Evolutionary conservation across 2,113 vertebrate species (phyloP), one percentile per base, ranked within the genome.

Genomic region (Tonatia bakeri): DNA sequence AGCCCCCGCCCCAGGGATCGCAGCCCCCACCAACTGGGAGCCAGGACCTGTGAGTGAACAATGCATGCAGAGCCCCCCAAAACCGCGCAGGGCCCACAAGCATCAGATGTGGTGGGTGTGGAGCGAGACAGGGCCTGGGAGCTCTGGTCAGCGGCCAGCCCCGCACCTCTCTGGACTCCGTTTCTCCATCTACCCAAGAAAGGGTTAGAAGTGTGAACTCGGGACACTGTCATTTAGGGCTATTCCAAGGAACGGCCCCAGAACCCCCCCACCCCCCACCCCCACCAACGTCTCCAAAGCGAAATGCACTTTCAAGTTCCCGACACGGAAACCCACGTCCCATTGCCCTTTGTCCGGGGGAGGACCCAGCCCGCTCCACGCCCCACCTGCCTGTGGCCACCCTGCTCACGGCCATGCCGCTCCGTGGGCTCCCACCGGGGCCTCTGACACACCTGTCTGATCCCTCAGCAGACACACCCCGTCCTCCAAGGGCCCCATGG

Each of bases 1-100:
- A 36, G 24, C 36, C 20, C 31, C 43, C 4, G 6, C 43, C 4
- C 43, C 43, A 13, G 67, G 38, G 64, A 24, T 2, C 12, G 0
- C 0, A 0, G 14, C 0, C 2, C 16, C 24, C 8, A 24, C 24
- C 6, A 72, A 16, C 64, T 10, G 2, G 52, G 33, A 1, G 43
- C 14, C 6, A 0, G 3, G 28, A 24, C 4, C 0, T 10, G 0
- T 10, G 2, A 20, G 16, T 3, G 52, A 26, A 22, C 12, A 4
- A 26, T 0, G 22, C 6, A 1, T 2, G 12, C 73, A 24, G n/a
- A 17, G 52, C 43, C 1, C 33, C 33, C 12, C 0, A 17, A 28
- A 3, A 3, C 14, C 1, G 64, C 36, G 4, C 13, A 0, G 77
- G 38, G 26, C 45, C 67, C 73, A 5, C 20, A 54, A 11, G 12